Evolutionary conservation across 2,888 invertebrate genomes (phyloP).

Genomic region (Timandra comae): DNA sequence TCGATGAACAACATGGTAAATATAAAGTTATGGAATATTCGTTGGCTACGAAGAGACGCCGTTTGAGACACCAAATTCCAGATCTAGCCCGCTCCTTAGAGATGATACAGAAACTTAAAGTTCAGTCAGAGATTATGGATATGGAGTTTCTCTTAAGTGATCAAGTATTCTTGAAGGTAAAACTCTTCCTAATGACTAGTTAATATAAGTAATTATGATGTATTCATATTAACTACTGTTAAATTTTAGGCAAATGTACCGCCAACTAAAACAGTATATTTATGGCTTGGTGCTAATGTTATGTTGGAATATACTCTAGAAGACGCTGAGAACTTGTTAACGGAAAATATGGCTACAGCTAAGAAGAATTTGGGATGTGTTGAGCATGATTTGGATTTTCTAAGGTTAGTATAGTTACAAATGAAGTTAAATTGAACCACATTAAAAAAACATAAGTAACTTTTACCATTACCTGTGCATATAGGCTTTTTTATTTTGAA

Average conservation of each 20-base stretch:
- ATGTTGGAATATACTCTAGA: conserved; percentile 97
- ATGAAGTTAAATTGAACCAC: too few species aligned
- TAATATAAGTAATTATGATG: background rate
- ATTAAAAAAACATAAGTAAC: too few species aligned
- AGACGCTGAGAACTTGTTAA: conserved; percentile 90
- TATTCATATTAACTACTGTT: too few species aligned
- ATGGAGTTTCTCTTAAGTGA: conserved; percentile 95
- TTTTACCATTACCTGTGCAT: too few species aligned
- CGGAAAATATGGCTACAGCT: conserved; percentile 89
- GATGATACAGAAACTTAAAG: conserved; percentile 92
- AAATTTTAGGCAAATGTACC: conserved; percentile 87
- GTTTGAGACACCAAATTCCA: conserved; percentile 94
- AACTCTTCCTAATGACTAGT: background rate
- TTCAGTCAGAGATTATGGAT: conserved; percentile 87
- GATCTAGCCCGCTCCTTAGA: conserved; percentile 93
- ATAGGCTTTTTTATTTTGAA: too few species aligned
- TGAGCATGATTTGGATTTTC: conserved; percentile 94
- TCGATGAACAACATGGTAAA: conserved; percentile 96
- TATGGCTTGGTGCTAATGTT: conserved; percentile 94
- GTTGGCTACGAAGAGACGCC: conserved; percentile 88
- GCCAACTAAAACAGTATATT: conserved; percentile 91
- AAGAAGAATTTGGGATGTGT: conserved; percentile 89
- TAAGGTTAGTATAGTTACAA: too few species aligned
- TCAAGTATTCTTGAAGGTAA: conserved; percentile 86
- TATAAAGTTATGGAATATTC: conserved; percentile 98